Conservation (phyloP, 2,888 invertebrate species). For the Autographa gamma region DNA sequence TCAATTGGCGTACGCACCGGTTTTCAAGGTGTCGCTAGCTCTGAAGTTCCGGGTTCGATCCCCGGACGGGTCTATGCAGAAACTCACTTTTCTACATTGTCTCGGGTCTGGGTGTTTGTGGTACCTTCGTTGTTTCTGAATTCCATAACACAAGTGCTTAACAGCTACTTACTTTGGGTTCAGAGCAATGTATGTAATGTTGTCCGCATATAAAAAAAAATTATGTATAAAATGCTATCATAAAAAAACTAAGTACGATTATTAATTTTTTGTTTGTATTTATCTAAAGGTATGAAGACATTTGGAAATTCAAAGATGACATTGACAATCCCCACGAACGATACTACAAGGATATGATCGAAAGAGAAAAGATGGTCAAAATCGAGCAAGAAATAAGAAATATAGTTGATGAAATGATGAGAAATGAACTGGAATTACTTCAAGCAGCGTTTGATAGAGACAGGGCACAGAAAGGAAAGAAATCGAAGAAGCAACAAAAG, state of each 20-base stretch:
- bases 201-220: too few relatives aligned
- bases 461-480: slow-evolving; percentile 92
- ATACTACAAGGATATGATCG: slow-evolving; percentile 95
- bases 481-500: slow-evolving; percentile 93
- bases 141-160: too few relatives aligned
- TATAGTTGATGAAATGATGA: slow-evolving; percentile 94
- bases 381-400: slow-evolving; percentile 95
- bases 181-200: too few relatives aligned
- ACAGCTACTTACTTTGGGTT: too few relatives aligned
- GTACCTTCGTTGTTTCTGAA: too few relatives aligned
- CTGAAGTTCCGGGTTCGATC: too few relatives aligned
- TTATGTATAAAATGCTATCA: too few relatives aligned
- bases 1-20: too few relatives aligned
- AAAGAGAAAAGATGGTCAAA: slow-evolving; percentile 94
- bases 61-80: too few relatives aligned
- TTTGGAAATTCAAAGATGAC: slow-evolving; percentile 95
- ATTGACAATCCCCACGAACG: slow-evolving; percentile 92
- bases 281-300: slow-evolving; percentile 90
- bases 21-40: too few relatives aligned
- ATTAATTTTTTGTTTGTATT: background rate
- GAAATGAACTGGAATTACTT: slow-evolving; percentile 91
- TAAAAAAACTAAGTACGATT: background rate
- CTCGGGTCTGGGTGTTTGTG: too few relatives aligned
- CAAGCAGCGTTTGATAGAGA: slow-evolving; percentile 93
- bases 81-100: too few relatives aligned